Conservation (phyloP, 2,888 invertebrate species). For the Crioceris asparagi region DNA sequence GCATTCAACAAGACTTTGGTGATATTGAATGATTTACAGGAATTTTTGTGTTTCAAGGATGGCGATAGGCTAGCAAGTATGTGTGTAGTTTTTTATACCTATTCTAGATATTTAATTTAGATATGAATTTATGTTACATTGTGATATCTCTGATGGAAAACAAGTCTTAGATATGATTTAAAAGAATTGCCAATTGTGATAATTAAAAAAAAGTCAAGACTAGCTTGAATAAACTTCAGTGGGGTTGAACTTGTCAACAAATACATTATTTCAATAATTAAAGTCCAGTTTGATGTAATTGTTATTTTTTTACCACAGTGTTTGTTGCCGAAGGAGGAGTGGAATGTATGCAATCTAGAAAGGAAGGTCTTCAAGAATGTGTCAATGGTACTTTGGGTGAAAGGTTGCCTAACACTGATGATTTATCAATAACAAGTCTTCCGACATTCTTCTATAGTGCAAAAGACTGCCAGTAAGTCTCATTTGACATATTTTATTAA, state of each 20-base stretch:
- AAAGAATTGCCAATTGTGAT: too few species aligned
- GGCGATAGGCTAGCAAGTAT: slow-evolving; percentile 72
- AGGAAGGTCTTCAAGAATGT: slow-evolving; percentile 51
- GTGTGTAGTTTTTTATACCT: slow-evolving; percentile 34
- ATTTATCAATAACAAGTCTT: slow-evolving; percentile 45
- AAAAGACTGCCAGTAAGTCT: slow-evolving; percentile 44
- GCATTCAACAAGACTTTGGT: slow-evolving; percentile 52
- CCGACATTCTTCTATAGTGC: slow-evolving; percentile 42
- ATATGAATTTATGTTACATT: too few species aligned
- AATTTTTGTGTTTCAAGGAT: slow-evolving; percentile 69
- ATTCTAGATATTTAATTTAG: too few species aligned
- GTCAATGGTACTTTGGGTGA: slow-evolving; percentile 49
- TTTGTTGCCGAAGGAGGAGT: slow-evolving; percentile 76
- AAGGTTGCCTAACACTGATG: slow-evolving; percentile 40
- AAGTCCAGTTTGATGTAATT: background rate
- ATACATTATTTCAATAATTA: too few species aligned
- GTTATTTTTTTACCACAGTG: slow-evolving; percentile 40
- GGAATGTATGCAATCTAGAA: slow-evolving; percentile 55
- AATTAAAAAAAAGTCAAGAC: too few species aligned
- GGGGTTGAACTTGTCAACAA: too few species aligned
- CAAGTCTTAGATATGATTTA: too few species aligned
- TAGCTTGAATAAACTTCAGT: too few species aligned
- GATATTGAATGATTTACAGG: slow-evolving; percentile 56
- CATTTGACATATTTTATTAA: too few species aligned
- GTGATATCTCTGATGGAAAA: too few species aligned